Evolutionary conservation across 1,140 invertebrate genomes (phyloP), one percentile per base, ranked within the genome.

Genomic region (Papilio polyxenes): DNA sequence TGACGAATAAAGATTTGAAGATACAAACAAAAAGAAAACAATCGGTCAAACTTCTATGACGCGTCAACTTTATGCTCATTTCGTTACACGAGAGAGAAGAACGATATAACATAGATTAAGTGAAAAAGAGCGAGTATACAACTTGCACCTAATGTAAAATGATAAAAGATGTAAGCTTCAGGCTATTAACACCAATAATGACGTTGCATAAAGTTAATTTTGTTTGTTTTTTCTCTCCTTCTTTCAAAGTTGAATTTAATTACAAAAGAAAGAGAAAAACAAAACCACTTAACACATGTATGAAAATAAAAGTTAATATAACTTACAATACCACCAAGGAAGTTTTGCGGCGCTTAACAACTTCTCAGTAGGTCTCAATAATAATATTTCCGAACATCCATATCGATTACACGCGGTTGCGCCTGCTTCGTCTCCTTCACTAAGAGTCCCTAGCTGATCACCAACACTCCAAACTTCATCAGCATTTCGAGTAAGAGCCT

Each of bases 261-360:
- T 44, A 6, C 1, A 44, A 44, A 44, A 44, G 4, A 44, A 44
- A 44, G 3, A 44, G 3, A 7, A 31, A 31, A 44, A 44, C 40
- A 44, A 44, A 44, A 44, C 23, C 23, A 31, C 40, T 44, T 7
- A 44, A 3, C 40, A 44, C 40, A 6, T 44, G 40, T 7, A 44
- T 44, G 3, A 44, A 44, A 44, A 7, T 44, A 44, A 59, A 20
- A 0, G 56, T 59, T 59, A 20, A 62, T 62, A 53, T 3, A 75
- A 89, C 91, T 90, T 85, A 93, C 92, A 89, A 87, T 91, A 86
- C 91, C 91, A 94, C 93, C 93, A 94, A 4, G 92, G 91, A 0
- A 87, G 87, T 31, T 86, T 85, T 7, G 91, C 90, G 8, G 90
- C 89, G 75, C 89, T 83, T 51, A 94, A 81, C 17, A 94, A 82